Evolutionary conservation across 53 echinoderm and acorn worm genomes (phyloP), one percentile per base, ranked within the genome.

Genomic region (Holothuria scabra): DNA sequence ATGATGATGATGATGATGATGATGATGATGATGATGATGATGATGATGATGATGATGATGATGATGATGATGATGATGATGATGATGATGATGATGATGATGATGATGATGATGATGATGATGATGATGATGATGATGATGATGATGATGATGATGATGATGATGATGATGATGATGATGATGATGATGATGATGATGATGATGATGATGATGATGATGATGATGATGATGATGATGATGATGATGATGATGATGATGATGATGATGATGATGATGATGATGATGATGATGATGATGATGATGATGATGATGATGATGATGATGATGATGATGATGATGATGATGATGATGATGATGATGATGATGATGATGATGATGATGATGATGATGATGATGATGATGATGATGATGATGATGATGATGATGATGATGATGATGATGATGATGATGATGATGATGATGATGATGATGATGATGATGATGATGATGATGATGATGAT

Each of bases 191-290:
- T 66, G 25, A 66, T 66, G 24, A 18, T 66, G 24, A 66, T 66
- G 25, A 66, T 66, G 25, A 66, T 66, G 25, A 66, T 66, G 25
- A 66, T 66, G 25, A 66, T 66, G 25, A 66, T 25, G 25, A 66
- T 66, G 25, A 66, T 66, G 25, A 66, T 66, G 25, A 66, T 66
- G 25, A 25, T 66, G 24, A 66, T 66, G 24, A 66, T 66, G 24
- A 66, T 66, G 24, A 66, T 66, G 25, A 66, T 66, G 25, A 66
- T 66, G 24, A 66, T 66, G 24, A 66, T 66, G 25, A 66, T 66
- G 24, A 66, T 66, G 24, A 66, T 66, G 24, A 66, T 66, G 24
- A 66, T 66, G 24, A 66, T 66, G 25, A 66, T 66, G 25, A 66
- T 18, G 25, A 66, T 66, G 25, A 66, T 66, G 24, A 66, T 66